phyloP scores from a whole-genome alignment of 2,113 vertebrate genomes.

The Thinocorus orbignyianus region DNA sequence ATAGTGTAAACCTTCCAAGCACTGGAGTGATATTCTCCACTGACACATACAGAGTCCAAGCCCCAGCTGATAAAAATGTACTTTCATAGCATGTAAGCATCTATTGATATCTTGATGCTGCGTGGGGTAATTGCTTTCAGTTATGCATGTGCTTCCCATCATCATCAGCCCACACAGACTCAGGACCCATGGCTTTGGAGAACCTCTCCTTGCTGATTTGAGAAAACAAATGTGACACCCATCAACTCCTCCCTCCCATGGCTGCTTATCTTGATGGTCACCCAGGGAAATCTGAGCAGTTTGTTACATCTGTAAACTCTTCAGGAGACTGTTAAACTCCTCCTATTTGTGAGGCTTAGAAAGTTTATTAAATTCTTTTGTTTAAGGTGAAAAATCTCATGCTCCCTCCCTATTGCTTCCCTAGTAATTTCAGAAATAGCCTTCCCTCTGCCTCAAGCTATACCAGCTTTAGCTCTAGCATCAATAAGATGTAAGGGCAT shows the following conservation, averaged over 20 bases:
- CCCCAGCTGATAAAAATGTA: neutral
- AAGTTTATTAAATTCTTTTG: accelerated
- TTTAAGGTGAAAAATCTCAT: neutral
- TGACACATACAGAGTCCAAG: neutral
- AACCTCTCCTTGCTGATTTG: neutral
- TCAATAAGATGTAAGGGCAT: neutral
- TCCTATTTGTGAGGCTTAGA: neutral
- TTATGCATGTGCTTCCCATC: neutral
- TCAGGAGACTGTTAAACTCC: neutral
- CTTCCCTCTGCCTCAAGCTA: neutral
- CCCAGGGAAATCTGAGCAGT: neutral
- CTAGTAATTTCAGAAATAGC: neutral
- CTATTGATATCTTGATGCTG: neutral
- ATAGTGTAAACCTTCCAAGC: neutral
- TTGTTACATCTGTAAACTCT: neutral
- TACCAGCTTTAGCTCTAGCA: neutral
- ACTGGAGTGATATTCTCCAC: neutral
- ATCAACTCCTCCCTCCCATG: neutral
- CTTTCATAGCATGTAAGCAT: neutral
- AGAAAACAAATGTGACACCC: neutral
- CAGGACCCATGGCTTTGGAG: neutral
- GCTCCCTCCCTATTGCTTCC: neutral
- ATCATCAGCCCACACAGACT: neutral
- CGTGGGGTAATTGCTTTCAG: neutral
- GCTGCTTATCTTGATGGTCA: neutral